These are phyloP conservation scores for Andrena fulva DNA, from an alignment of 2,888 invertebrate genomes.

Conservation along the genomic window DNA sequence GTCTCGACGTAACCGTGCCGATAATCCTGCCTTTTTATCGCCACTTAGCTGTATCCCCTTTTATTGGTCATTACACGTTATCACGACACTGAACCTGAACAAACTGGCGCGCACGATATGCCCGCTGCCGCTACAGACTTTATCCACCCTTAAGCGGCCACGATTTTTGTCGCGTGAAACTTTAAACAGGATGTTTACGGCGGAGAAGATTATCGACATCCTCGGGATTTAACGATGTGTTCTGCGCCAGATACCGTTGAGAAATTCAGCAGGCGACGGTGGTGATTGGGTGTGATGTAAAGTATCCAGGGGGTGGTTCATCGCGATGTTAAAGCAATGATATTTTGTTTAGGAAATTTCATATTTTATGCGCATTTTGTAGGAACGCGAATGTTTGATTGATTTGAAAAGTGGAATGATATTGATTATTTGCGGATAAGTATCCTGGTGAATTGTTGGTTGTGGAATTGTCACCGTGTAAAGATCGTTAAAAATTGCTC, in stretches of 20 bases:
- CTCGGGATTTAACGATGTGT: not conserved
- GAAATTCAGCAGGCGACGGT: not conserved
- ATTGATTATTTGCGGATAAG: no score
- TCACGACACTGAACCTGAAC: slow-evolving; percentile 42
- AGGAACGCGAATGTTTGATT: no score
- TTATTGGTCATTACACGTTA: slow-evolving; percentile 58
- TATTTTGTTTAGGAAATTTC: no score
- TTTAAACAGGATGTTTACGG: slow-evolving; percentile 11
- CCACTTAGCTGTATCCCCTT: slow-evolving; percentile 54
- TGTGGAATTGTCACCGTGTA: no score
- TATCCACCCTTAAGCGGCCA: slow-evolving; percentile 7
- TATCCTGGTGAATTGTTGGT: no score
- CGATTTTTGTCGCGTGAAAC: slow-evolving; percentile 5
- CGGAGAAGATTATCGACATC: not conserved
- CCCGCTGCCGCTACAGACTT: slow-evolving; percentile 2
- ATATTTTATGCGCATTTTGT: no score
- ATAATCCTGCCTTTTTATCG: slow-evolving; percentile 59
- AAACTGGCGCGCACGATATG: slow-evolving; percentile 24
- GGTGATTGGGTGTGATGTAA: not conserved
- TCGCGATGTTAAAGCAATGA: no score
- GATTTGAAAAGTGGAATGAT: no score
- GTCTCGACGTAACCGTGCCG: slow-evolving; percentile 36
- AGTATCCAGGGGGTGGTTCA: no score
- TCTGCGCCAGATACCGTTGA: not conserved
- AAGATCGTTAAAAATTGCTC: no score